Evolutionary conservation across 2,888 invertebrate genomes (phyloP).

Genomic region (Drosophila antonietae): DNA sequence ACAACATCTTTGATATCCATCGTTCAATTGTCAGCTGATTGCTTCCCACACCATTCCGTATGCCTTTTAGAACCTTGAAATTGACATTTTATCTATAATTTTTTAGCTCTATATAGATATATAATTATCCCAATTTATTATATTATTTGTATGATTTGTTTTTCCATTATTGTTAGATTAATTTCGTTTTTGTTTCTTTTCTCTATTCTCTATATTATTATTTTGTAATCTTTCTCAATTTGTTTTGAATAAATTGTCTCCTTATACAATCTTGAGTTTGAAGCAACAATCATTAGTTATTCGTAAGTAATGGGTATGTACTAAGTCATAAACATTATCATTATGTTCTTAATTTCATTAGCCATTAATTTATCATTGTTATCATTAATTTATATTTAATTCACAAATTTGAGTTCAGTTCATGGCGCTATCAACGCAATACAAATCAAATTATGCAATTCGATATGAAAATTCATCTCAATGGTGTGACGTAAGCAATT

Average conservation of each 20-base stretch:
- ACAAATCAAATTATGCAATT: constrained; percentile 53
- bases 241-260: constrained; percentile 49
- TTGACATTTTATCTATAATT: constrained; percentile 60
- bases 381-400: constrained; percentile 28
- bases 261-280: constrained; percentile 18
- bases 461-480: constrained; percentile 78
- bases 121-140: constrained; percentile 26
- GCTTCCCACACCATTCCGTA: constrained; percentile 86
- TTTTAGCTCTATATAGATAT: constrained; percentile 36
- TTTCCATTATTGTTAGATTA: constrained; percentile 27
- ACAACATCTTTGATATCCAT: constrained; percentile 72
- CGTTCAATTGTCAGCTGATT: constrained; percentile 85
- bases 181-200: constrained; percentile 12
- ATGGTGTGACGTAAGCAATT: constrained; percentile 85
- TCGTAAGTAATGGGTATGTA: constrained; percentile 58
- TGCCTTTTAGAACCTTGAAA: constrained; percentile 83
- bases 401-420: constrained; percentile 66
- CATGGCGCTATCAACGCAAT: constrained; percentile 81
- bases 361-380: constrained; percentile 19
- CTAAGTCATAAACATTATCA: constrained; percentile 22
- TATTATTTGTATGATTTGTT: constrained; percentile 10
- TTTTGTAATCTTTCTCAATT: constrained; percentile 40
- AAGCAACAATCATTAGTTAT: constrained; percentile 72
- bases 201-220: constrained; percentile 13
- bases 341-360: constrained; percentile 6